phyloP scores from a whole-genome alignment of 2,888 invertebrate genomes.

The Cephalotes varians region DNA sequence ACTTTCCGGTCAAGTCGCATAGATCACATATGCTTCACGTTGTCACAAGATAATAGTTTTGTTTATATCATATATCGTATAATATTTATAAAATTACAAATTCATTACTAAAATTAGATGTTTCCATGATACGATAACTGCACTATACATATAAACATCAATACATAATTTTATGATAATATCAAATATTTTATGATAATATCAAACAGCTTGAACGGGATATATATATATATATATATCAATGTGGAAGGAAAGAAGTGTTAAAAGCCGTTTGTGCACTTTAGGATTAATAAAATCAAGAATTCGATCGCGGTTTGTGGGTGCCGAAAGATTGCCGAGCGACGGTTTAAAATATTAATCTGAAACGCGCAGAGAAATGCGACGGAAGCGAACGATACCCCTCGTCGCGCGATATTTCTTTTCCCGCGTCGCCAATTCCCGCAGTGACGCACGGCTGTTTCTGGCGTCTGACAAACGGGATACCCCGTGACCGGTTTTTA shows the following conservation, averaged over 20 bases:
- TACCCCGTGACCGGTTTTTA: constrained; percentile 64
- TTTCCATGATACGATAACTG: not conserved
- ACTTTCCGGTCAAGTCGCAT: not conserved
- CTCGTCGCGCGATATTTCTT: constrained; percentile 42
- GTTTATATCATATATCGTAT: not conserved
- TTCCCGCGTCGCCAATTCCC: constrained; percentile 5
- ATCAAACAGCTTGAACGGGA: not conserved
- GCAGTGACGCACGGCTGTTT: constrained; percentile 65
- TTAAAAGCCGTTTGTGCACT: not conserved
- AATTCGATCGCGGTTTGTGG: not conserved
- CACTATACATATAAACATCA: not conserved
- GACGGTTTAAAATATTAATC: constrained; percentile 36
- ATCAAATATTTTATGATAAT: not conserved
- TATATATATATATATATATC: not conserved
- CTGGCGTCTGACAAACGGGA: constrained; percentile 76
- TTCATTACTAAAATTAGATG: not conserved
- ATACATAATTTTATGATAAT: not conserved
- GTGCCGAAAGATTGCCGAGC: not conserved
- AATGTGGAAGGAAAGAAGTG: not conserved
- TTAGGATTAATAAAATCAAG: constrained; percentile 21
- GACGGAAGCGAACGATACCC: not conserved
- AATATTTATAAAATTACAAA: not conserved
- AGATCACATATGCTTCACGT: not conserved
- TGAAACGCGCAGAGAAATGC: constrained; percentile 11
- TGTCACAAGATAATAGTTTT: not conserved